These are phyloP conservation scores for Pluvianellus socialis DNA, from an alignment of 2,113 vertebrate genomes.

Conservation along the genomic window DNA sequence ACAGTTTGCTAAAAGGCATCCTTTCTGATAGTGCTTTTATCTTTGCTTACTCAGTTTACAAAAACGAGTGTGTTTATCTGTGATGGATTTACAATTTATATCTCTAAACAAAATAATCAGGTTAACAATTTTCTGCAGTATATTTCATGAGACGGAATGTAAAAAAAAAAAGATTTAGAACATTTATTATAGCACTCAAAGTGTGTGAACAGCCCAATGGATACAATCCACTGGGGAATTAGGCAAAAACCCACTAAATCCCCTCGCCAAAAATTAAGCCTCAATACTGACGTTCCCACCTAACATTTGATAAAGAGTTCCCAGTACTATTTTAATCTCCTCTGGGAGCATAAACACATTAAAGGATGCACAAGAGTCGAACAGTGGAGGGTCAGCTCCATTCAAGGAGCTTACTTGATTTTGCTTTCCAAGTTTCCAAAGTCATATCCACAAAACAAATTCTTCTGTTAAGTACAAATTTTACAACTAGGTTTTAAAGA, in stretches of 20 bases:
- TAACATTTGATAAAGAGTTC: background rate
- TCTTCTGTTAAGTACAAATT: background rate
- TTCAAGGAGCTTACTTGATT: background rate
- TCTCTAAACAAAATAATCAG: background rate
- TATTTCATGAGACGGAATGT: background rate
- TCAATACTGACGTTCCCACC: background rate
- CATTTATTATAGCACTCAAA: background rate
- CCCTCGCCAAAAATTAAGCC: background rate
- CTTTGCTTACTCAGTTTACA: background rate
- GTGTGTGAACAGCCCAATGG: background rate
- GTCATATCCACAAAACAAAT: background rate
- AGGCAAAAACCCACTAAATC: background rate
- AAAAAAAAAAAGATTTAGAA: background rate
- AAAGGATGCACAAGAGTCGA: background rate
- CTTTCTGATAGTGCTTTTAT: background rate
- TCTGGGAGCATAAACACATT: background rate
- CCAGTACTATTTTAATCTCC: background rate
- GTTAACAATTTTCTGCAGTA: background rate
- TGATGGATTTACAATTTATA: background rate
- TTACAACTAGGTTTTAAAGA: background rate
- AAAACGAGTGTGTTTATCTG: background rate
- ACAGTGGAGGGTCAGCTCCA: background rate
- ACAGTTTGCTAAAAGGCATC: background rate
- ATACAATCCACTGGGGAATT: background rate
- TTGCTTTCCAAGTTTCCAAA: background rate